Evolutionary conservation across 2,888 invertebrate genomes (phyloP), one percentile per base, ranked within the genome.

Genomic region (Celastrina argiolus): DNA sequence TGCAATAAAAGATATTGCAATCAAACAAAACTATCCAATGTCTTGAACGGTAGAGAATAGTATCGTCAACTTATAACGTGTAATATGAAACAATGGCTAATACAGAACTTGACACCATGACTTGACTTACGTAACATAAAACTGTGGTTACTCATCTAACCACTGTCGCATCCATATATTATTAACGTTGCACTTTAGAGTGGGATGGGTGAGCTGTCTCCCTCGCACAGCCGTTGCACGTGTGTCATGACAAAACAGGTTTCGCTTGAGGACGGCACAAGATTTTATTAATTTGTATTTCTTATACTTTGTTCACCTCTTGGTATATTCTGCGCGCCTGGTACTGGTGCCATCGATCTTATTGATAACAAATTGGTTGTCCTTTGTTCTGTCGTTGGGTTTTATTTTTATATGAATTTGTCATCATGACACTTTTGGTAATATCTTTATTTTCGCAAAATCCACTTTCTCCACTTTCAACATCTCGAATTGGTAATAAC

Each of bases 211-310:
- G n/a, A 28, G 45, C 64, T 68, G 34, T 85, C 86, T 75, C 83
- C 56, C 70, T 86, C 82, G 45, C 73, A 64, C 79, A 73, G 73
- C 75, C 79, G 78, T 80, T 88, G 90, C 90, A 90, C 90, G 90
- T 90, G 90, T 88, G 85, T 84, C 82, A 71, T 72, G 76, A 75
- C 76, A 80, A 83, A 88, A 90, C 90, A 80, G 85, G 90, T 90
- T 90, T 84, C 79, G 84, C 82, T 79, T 74, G 79, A 79, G 80
- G 79, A 78, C 79, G 75, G 83, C 81, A 80, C 83, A 84, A 86
- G 84, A 87, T 88, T 89, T 87, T 88, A 90, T 89, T 90, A 90
- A 89, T 89, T 89, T 88, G 86, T 88, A 81, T 86, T 87, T 84
- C 83, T 83, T 81, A 81, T 76, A 75, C 59, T 77, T 74, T 76